These are phyloP conservation scores for Dascyllus trimaculatus DNA, from an alignment of 2,113 vertebrate genomes.

Conservation along the genomic window DNA sequence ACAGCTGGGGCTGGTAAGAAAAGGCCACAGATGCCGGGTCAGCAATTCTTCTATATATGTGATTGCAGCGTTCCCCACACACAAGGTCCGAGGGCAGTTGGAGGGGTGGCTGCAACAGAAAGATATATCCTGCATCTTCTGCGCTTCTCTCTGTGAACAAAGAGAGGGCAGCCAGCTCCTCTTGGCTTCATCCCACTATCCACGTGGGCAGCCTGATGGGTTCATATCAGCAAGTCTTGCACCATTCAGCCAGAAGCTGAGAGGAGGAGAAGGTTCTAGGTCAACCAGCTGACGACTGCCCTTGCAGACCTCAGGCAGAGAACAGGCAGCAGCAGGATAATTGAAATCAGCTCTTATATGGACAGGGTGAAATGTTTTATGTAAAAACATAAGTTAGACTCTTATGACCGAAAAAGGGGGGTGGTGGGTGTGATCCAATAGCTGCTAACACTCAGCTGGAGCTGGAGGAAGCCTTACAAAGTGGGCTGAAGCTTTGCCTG, in stretches of 20 bases:
- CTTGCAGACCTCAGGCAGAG: slow-evolving; percentile 23
- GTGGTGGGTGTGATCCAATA: slow-evolving; percentile 17
- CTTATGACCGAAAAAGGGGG: slow-evolving; percentile 20
- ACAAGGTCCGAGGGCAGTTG: slow-evolving; percentile 37
- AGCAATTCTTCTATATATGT: slow-evolving; percentile 59
- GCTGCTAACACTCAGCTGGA: slow-evolving; percentile 25
- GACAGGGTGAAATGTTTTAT: slow-evolving; percentile 30
- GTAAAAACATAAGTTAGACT: slow-evolving; percentile 43
- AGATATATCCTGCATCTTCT: slow-evolving; percentile 61
- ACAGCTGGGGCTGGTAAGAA: slow-evolving; percentile 51
- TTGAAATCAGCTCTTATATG: slow-evolving; percentile 35
- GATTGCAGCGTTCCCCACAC: slow-evolving; percentile 51
- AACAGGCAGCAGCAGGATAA: slow-evolving; percentile 41
- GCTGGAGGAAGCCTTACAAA: slow-evolving; percentile 33
- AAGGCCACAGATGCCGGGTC: slow-evolving; percentile 57
- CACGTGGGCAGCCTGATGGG: slow-evolving; percentile 59
- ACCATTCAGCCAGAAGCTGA: slow-evolving; percentile 52
- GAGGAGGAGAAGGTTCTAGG: slow-evolving; percentile 51
- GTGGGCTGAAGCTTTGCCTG: slow-evolving; percentile 30
- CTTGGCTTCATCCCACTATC: slow-evolving; percentile 48
- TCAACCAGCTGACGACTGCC: slow-evolving; percentile 47
- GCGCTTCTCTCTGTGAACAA: slow-evolving; percentile 62
- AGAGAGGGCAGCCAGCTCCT: slow-evolving; percentile 54
- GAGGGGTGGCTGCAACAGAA: slow-evolving; percentile 39
- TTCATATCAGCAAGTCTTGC: slow-evolving; percentile 58